These are phyloP conservation scores for Coreius guichenoti DNA, from an alignment of 2,797 vertebrate species.

Conservation along the genomic window DNA sequence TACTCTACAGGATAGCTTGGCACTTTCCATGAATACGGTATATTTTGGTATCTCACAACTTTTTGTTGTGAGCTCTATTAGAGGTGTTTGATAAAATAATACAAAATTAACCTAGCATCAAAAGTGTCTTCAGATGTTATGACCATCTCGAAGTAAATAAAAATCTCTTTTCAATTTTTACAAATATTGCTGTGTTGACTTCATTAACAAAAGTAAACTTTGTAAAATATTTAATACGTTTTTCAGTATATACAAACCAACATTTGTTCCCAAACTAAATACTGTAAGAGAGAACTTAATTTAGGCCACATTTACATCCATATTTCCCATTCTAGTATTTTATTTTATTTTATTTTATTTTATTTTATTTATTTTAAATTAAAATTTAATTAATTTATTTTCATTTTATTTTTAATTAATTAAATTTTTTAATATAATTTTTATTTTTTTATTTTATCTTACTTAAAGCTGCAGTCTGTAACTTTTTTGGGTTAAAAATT, in stretches of 20 bases:
- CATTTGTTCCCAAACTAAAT: background rate
- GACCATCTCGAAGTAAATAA: background rate
- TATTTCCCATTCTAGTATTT: background rate
- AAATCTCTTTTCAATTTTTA: background rate
- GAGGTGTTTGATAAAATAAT: background rate
- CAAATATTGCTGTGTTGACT: background rate
- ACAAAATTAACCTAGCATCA: background rate
- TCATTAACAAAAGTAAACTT: background rate
- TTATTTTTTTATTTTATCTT: too few relatives aligned
- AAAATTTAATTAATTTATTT: background rate
- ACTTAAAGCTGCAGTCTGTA: too few relatives aligned
- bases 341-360: background rate
- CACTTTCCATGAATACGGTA: background rate
- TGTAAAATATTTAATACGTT: too few relatives aligned
- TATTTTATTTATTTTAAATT: background rate
- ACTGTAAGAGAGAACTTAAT: background rate
- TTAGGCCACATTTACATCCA: background rate
- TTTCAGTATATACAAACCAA: background rate
- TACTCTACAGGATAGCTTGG: background rate
- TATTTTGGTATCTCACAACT: background rate
- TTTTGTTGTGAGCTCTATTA: background rate
- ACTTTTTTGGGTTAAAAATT: too few relatives aligned
- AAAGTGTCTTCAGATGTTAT: background rate
- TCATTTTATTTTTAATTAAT: background rate
- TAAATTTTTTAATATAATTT: too few relatives aligned